These are phyloP conservation scores for Bombus huntii DNA, from an alignment of 1,140 invertebrate genomes.

Conservation along the genomic window DNA sequence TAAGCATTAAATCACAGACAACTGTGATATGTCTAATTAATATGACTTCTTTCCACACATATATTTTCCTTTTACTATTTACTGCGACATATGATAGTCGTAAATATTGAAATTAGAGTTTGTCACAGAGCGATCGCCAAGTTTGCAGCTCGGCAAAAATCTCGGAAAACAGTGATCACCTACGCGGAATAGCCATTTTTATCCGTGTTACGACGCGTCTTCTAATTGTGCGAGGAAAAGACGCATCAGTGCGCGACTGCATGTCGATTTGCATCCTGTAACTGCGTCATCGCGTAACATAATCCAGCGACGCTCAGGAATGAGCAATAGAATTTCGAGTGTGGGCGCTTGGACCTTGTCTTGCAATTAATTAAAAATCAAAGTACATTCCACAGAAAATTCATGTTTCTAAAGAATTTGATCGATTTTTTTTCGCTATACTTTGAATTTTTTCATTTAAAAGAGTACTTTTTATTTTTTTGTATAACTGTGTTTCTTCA, in stretches of 20 bases:
- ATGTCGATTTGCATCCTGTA: conserved; percentile 58
- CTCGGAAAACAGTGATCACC: conserved; percentile 37
- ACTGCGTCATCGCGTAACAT: conserved; percentile 52
- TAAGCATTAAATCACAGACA: neutral
- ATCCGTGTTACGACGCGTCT: conserved; percentile 44
- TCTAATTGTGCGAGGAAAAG: conserved; percentile 45
- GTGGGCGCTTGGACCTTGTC: conserved; percentile 56
- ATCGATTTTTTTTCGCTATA: neutral
- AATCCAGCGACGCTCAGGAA: conserved; percentile 45
- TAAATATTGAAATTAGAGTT: conserved; percentile 12
- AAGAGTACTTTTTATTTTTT: neutral
- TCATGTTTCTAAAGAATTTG: neutral
- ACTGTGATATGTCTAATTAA: neutral
- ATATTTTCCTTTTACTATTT: neutral
- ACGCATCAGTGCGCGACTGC: conserved; percentile 16
- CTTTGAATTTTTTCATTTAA: neutral
- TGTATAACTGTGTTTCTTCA: neutral
- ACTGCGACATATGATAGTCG: neutral
- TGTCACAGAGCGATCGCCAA: conserved; percentile 11
- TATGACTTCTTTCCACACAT: too few relatives aligned
- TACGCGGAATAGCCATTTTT: conserved; percentile 56
- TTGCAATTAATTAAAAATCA: neutral
- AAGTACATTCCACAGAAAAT: neutral
- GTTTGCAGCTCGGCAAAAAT: conserved; percentile 39
- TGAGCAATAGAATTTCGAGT: conserved; percentile 65